Base-by-base conservation (phyloP, 2,888 invertebrate species). In the Nymphalis urticae region DNA sequence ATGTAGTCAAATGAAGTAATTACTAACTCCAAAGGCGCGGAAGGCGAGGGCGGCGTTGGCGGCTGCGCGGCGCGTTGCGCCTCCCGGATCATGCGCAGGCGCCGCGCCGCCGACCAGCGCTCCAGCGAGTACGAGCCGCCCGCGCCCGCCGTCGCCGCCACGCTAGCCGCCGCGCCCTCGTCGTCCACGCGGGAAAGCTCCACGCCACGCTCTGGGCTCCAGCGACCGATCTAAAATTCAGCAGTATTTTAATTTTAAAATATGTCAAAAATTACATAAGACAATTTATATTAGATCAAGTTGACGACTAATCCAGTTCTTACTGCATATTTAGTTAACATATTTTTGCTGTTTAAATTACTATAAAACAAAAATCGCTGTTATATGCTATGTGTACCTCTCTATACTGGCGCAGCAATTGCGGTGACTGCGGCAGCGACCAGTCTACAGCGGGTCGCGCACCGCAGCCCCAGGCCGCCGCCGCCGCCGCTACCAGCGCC, bases 401-500 rank as follows among this genome's bases (percentile, higher is more conserved):
- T n/a, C 90, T 82, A 69, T 92, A 92, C 77, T 92, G 92, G 71
- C 85, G 85, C 66, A 91, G 78, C 76, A 90, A 80, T 70, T 89
- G 89, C 75, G 90, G 87, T 66, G 91, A 90, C 80, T 92, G 90
- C 75, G 91, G 90, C 81, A 90, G 83, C 67, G 92, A 92, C 92
- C 92, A 92, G 79, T 91, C 91, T 24, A 92, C 92, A 65, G 89
- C 86, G 48, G 91, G 91, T 1, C 92, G 78, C 58, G 91, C 90
- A 58, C 91, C 92, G 76, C 84, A 82, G 79, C 91, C 92, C 92
- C 92, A 92, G 8, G 89, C 91, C 21, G 90, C 90, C 24, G 89
- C 79, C 0, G 94, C 94, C 7, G 94, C 90, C 48, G 95, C 91
- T 77, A 93, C 93, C 72, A 92, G 83, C 75, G 90, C 89, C 82